Base-by-base conservation (phyloP, 2,797 vertebrate species). In the Percopsis omiscomaycus region DNA sequence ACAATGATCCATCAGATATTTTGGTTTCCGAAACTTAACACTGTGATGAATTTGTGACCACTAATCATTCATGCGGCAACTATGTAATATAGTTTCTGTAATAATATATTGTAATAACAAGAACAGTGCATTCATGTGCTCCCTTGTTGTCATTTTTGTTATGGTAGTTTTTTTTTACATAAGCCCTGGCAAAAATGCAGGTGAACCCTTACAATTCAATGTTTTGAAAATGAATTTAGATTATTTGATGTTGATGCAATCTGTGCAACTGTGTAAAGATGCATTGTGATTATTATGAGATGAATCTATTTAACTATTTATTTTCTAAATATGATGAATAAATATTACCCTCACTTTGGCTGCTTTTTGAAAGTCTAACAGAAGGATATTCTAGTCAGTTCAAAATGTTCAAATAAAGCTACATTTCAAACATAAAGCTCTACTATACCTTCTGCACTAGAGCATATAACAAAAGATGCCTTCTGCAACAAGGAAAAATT, bases 1-100 rank as follows among this genome's bases (percentile, higher is more conserved):
- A 53, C 61, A 72, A 66, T 71, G 57, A 83, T 77, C 72, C 50
- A 71, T 77, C 73, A 66, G 75, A 80, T 85, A 75, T 70, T 55
- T 56, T n/a, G 51, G 73, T 70, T 84, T 84, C 82, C 63, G 22
- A 73, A 80, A 84, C 59, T 55, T 85, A 83, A 71, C 90, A 92
- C 91, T 94, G 91, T 93, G 93, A 92, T 82, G 67, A 71, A 80
- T 82, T 64, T 82, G 80, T 74, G 49, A 82, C 74, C 70, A 68
- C 64, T 28, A 78, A 73, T 57, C 57, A 61, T 65, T 60, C 71
- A 71, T 50, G 55, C 72, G 69, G 64, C 64, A 60, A 46, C 30
- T 66, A 44, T 67, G 58, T 64, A 27, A 29, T 60, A 47, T 22
- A 52, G 58, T 73, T 55, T 68, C 49, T 55, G 51, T 53, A 32